Evolutionary conservation across 2,888 invertebrate genomes (phyloP).

Genomic region (Melieria picta): DNA sequence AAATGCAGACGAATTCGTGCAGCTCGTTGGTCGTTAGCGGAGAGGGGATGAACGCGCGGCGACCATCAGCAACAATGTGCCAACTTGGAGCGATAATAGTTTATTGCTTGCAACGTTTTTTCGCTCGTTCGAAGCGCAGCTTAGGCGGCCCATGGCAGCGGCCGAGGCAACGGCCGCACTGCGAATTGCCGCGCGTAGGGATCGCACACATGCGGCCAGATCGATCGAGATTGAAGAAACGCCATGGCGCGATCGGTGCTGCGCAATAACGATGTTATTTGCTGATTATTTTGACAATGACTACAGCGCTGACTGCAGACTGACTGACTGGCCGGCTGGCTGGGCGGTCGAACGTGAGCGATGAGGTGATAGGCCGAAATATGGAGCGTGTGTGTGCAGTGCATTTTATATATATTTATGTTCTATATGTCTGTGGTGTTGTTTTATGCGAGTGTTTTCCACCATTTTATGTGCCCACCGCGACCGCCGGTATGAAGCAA

Average conservation of each 20-base stretch:
- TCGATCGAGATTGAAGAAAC: constrained; percentile 31
- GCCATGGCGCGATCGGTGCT: constrained; percentile 25
- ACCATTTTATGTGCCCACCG: too few relatives aligned
- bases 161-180: not conserved
- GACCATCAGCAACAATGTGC: constrained; percentile 24
- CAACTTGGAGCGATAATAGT: constrained; percentile 30
- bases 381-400: not conserved
- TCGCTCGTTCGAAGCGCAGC: not conserved
- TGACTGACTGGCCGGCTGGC: constrained; percentile 20
- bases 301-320: constrained; percentile 2
- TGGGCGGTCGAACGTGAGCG: constrained; percentile 26
- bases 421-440: not conserved
- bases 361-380: constrained; percentile 14
- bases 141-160: not conserved
- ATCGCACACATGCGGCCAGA: constrained; percentile 9
- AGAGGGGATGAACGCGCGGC: constrained; percentile 24
- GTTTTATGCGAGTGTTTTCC: too few relatives aligned
- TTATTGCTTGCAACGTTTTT: constrained; percentile 26
- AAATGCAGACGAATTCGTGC: constrained; percentile 1
- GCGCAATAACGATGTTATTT: constrained; percentile 29
- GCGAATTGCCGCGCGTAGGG: constrained; percentile 12
- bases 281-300: constrained; percentile 31
- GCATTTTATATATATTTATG: too few relatives aligned
- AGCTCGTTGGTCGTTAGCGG: constrained; percentile 1
- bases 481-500: too few relatives aligned